These are phyloP conservation scores for Periophthalmus modestus DNA, from an alignment of 2,113 vertebrate species.

Conservation along the genomic window DNA sequence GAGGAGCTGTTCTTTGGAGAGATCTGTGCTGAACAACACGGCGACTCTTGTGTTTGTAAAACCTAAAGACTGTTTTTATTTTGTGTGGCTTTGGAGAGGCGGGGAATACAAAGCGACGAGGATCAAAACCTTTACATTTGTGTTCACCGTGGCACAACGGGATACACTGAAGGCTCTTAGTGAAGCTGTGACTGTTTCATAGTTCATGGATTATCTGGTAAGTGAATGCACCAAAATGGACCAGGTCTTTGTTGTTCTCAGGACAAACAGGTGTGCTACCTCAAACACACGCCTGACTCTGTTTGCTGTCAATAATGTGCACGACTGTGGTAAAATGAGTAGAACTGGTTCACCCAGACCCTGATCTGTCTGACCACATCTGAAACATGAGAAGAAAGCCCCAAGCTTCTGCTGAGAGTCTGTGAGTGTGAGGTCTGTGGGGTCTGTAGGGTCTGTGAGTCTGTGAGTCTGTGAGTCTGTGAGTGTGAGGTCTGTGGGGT, in stretches of 20 bases:
- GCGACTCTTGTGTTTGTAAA: conserved; percentile 25
- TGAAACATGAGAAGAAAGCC: conserved; percentile 15
- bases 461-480: too few relatives aligned
- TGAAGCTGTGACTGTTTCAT: conserved; percentile 54
- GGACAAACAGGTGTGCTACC: conserved; percentile 31
- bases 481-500: too few relatives aligned
- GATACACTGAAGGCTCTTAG: conserved; percentile 33
- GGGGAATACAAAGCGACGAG: conserved; percentile 75
- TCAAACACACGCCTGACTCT: neutral
- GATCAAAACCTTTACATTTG: conserved; percentile 24
- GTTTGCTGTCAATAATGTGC: conserved; percentile 19
- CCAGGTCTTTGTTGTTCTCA: neutral
- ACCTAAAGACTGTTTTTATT: conserved; percentile 42
- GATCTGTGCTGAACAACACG: conserved; percentile 25
- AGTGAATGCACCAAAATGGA: conserved; percentile 33
- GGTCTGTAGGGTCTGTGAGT: too few relatives aligned
- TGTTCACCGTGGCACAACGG: conserved; percentile 31
- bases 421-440: too few relatives aligned
- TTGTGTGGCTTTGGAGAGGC: conserved; percentile 57
- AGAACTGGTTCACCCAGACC: conserved; percentile 43
- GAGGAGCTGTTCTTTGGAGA: neutral
- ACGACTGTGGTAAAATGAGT: conserved; percentile 15
- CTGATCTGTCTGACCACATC: conserved; percentile 14
- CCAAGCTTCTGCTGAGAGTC: neutral
- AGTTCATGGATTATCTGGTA: conserved; percentile 83